Evolutionary conservation across 2,113 vertebrate species (phyloP).

Genomic region (Argyrosomus japonicus): DNA sequence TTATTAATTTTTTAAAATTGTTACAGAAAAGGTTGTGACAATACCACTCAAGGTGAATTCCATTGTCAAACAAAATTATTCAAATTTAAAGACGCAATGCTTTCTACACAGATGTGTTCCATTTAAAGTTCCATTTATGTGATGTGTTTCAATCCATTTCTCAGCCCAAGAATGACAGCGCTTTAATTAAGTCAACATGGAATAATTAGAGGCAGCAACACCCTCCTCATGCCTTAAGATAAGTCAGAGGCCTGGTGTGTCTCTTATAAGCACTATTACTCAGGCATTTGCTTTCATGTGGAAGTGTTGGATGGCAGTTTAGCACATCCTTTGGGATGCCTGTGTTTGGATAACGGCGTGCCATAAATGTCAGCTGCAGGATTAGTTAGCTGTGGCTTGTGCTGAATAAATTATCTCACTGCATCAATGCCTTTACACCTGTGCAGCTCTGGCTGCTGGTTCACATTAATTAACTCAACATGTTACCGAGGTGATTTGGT

Average conservation of each 20-base stretch:
- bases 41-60: background rate
- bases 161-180: slow-evolving; percentile 6
- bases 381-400: slow-evolving; percentile 42
- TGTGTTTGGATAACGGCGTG: slow-evolving; percentile 53
- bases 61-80: background rate
- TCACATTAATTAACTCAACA: slow-evolving; percentile 17
- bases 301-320: slow-evolving; percentile 45
- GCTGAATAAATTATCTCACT: slow-evolving; percentile 52
- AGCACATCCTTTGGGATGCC: slow-evolving; percentile 48
- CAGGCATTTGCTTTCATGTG: slow-evolving; percentile 39
- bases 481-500: background rate
- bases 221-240: slow-evolving; percentile 26
- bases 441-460: background rate
- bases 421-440: slow-evolving; percentile 32
- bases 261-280: slow-evolving; percentile 25
- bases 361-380: slow-evolving; percentile 55
- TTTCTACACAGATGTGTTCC: background rate
- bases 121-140: slow-evolving; percentile 1
- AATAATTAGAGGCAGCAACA: slow-evolving; percentile 44
- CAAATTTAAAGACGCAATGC: background rate
- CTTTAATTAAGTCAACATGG: slow-evolving; percentile 56
- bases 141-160: slow-evolving; percentile 16
- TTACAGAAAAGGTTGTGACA: background rate
- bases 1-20: background rate
- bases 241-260: slow-evolving; percentile 12